Evolutionary conservation across 2,113 vertebrate genomes (phyloP), one percentile per base, ranked within the genome.

Genomic region (Cyprinodon tularosa): DNA sequence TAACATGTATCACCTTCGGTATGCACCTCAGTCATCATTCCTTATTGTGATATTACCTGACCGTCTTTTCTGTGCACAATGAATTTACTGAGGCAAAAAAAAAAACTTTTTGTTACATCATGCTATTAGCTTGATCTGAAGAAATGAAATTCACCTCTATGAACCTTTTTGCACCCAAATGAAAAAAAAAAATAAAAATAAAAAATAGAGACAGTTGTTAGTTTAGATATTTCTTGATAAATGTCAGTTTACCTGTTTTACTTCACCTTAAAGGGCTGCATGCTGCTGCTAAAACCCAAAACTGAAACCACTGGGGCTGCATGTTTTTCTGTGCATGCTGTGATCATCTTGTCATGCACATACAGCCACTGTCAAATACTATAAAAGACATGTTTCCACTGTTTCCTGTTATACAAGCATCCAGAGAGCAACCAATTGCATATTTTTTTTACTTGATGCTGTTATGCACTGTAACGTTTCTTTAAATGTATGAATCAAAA

Each of bases 201-300:
- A 36, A 1, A 38, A 40, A 45, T 0, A 15, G 62, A 81, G 66
- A 62, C 9, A 39, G 68, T 62, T 68, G 12, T 50, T 15, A 0
- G 5, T 70, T 2, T 53, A 38, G 44, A 78, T 39, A 4, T 76
- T 57, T 76, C 47, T 62, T 36, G 48, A 74, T 68, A 42, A 74
- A 39, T n/a, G 44, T 80, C 37, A 64, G 77, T 84, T 82, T 76
- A 80, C 78, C 68, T 75, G 67, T 70, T 40, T 85, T 82, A 86
- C 81, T 77, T 84, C 89, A 81, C 72, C 40, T 65, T 78, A 57
- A 90, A 90, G 89, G 87, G 89, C 89, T 90, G 84, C 3, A 69
- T 71, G 22, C 72, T 40, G 60, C 73, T 74, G 73, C 60, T 39
- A 39, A 78, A 62, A 64, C 44, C 68, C 15, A 53, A 53, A 6